Conservation (phyloP, 1,140 invertebrate species). For the Elymnias hypermnestra region DNA sequence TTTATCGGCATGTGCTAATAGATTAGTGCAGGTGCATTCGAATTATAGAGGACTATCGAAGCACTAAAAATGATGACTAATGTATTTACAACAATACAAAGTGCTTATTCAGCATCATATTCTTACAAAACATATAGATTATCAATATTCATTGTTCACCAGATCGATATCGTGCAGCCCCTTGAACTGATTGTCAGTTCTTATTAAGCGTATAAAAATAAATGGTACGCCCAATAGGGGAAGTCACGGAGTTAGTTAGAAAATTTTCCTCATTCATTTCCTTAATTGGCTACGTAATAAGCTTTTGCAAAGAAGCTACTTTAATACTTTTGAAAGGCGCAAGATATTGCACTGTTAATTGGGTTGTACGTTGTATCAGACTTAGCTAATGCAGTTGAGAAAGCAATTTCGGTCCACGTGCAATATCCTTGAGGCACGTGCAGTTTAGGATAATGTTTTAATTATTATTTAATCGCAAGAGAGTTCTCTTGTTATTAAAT, state of each 20-base stretch:
- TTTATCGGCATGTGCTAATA: too few relatives aligned
- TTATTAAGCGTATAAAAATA: slow-evolving; percentile 56
- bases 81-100: neutral
- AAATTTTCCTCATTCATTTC: slow-evolving; percentile 45
- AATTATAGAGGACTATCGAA: neutral
- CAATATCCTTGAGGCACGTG: neutral
- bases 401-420: slow-evolving; percentile 13
- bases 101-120: slow-evolving; percentile 4
- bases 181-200: slow-evolving; percentile 45
- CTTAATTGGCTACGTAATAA: slow-evolving; percentile 52
- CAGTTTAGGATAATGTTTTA: neutral
- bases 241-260: slow-evolving; percentile 36
- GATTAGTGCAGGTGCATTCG: neutral
- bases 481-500: too few relatives aligned
- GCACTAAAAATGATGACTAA: neutral
- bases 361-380: slow-evolving; percentile 18
- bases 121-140: slow-evolving; percentile 6
- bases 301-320: slow-evolving; percentile 21
- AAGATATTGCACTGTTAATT: slow-evolving; percentile 21
- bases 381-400: slow-evolving; percentile 10
- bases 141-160: slow-evolving; percentile 14
- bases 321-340: slow-evolving; percentile 26
- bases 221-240: slow-evolving; percentile 42
- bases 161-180: slow-evolving; percentile 19
- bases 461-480: too few relatives aligned